Percentiles rank a stretch among this genome's conserved stretches.
phyloP scores from a whole-genome alignment of 2,888 invertebrate genomes.

The Shargacucullia verbasci region DNA sequence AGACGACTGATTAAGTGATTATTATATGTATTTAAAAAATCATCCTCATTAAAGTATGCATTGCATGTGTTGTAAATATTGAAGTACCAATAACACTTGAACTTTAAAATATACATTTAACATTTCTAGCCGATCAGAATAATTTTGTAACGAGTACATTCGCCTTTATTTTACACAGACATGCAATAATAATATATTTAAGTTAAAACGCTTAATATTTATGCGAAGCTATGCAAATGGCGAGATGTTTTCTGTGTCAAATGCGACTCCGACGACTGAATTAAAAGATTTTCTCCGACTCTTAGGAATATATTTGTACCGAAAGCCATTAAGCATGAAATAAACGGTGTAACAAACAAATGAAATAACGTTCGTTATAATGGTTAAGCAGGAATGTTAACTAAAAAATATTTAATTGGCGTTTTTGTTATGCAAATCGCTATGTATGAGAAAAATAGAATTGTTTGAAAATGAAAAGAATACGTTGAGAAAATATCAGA shows the following conservation, averaged over 20 bases:
- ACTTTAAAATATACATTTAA: conserved; percentile 36
- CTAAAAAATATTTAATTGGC: conserved; percentile 49
- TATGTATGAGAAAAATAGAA: conserved; percentile 39
- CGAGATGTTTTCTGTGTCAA: conserved; percentile 57
- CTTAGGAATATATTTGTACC: conserved; percentile 39
- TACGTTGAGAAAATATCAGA: conserved; percentile 32
- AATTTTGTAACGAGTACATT: conserved; percentile 33
- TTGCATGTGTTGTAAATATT: conserved; percentile 4
- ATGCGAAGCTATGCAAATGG: conserved; percentile 65
- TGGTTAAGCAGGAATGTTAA: conserved; percentile 41
- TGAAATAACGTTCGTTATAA: conserved; percentile 40
- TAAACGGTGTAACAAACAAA: conserved; percentile 37
- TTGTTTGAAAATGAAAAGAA: conserved; percentile 14
- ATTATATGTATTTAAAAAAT: background rate
- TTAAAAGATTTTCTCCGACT: conserved; percentile 50
- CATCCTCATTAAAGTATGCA: conserved; percentile 3
- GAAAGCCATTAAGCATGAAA: conserved; percentile 34
- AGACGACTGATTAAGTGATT: conserved; percentile 2
- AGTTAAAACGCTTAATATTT: conserved; percentile 66
- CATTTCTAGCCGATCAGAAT: conserved; percentile 27
- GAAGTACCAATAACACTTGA: conserved; percentile 24
- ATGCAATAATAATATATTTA: conserved; percentile 54
- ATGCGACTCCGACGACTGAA: conserved; percentile 51
- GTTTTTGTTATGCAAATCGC: conserved; percentile 50
- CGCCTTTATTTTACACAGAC: conserved; percentile 37